Conservation (phyloP, 2,888 invertebrate genomes). For the Agonopterix subpropinquella region DNA sequence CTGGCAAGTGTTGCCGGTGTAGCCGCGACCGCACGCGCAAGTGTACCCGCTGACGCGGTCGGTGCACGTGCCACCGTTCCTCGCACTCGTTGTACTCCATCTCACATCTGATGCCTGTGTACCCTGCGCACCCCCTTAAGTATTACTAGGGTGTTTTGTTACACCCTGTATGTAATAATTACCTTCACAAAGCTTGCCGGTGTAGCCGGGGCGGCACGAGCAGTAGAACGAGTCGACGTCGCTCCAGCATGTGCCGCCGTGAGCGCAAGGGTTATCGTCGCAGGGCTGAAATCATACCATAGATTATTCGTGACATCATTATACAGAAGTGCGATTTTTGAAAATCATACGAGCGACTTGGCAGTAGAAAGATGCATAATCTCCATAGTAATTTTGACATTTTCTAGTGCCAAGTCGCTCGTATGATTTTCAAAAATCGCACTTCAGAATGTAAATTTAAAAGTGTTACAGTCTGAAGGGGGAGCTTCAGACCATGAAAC, state of each 20-base stretch:
- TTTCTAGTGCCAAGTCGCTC: no score
- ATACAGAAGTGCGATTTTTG: no score
- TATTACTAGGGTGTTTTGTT: no score
- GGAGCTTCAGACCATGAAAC: no score
- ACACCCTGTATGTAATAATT: constrained; percentile 19
- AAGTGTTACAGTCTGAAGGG: no score
- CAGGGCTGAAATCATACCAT: constrained; percentile 72
- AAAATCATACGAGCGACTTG: no score
- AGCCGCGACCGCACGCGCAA: constrained; percentile 82
- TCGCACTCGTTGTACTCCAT: constrained; percentile 86
- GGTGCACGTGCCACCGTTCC: constrained; percentile 83
- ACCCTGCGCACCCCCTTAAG: constrained; percentile 75
- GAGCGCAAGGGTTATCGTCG: constrained; percentile 83
- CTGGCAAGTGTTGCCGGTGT: constrained; percentile 81
- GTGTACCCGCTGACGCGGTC: constrained; percentile 81
- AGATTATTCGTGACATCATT: no score
- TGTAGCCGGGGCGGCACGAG: constrained; percentile 86
- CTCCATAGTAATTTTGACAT: no score
- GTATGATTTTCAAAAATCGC: no score
- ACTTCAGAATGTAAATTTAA: no score
- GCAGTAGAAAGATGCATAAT: no score
- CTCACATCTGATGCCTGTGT: constrained; percentile 83
- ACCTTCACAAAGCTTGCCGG: constrained; percentile 88
- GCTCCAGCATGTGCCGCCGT: constrained; percentile 87
- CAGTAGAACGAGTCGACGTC: constrained; percentile 86